Percentiles rank a stretch among this genome's conserved stretches.
Conservation (phyloP, 2,797 vertebrate genomes). For the Xenopus petersii region DNA sequence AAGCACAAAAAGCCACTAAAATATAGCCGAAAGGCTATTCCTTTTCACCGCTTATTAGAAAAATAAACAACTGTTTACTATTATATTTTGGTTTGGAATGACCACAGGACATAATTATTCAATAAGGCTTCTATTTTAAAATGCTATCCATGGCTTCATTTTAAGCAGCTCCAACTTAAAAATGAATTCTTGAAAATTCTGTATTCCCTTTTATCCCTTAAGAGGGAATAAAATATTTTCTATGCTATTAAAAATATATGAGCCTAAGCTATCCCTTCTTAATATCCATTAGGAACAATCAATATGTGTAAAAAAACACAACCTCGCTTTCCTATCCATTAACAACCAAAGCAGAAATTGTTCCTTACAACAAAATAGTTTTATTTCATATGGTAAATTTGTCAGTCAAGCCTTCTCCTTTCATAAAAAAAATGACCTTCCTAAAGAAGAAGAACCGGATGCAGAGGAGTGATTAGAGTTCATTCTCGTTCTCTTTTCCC, state of each 20-base stretch:
- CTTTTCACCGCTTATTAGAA: no score
- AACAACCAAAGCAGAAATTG: conserved; percentile 6
- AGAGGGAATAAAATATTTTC: conserved; percentile 32
- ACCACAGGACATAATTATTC: not conserved
- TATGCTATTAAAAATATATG: conserved; percentile 38
- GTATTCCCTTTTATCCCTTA: conserved; percentile 26
- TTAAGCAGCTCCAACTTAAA: conserved; percentile 11
- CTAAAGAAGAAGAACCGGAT: no score
- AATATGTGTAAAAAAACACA: conserved; percentile 35
- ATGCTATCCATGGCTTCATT: conserved; percentile 10
- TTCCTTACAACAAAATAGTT: not conserved
- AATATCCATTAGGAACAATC: conserved; percentile 38
- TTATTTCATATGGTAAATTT: not conserved
- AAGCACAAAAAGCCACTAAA: no score
- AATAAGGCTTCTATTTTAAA: conserved; percentile 15
- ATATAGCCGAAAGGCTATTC: no score
- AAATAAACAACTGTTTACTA: no score
- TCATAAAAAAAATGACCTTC: no score
- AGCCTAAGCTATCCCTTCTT: conserved; percentile 26
- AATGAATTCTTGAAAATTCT: conserved; percentile 11
- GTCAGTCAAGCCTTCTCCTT: no score
- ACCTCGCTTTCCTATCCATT: conserved; percentile 24
- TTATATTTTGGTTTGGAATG: no score
- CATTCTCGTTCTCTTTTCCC: no score
- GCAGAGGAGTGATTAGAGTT: no score